Evolutionary conservation across 1,140 invertebrate species (phyloP), one percentile per base, ranked within the genome.

Genomic region (Odontomachus brunneus): DNA sequence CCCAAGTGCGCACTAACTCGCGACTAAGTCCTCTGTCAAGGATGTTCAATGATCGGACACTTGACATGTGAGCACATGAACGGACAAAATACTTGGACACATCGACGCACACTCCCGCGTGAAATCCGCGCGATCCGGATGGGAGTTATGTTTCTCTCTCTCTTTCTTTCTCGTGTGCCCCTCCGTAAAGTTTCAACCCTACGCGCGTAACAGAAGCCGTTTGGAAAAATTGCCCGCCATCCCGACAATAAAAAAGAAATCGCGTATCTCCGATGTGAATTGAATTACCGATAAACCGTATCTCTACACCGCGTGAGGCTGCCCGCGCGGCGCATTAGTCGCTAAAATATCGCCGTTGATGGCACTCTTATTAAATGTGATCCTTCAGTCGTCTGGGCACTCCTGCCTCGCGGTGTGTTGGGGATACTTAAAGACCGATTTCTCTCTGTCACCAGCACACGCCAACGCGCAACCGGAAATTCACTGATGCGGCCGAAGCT

Each of bases 381-480:
- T 55, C 9, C 7, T 44, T 44, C 33, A n/a, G 4, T 15, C 22
- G 22, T 12, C 17, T 24, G 26, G 49, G 15, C 11, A 33, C 53
- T 48, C 29, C 19, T 51, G 14, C 62, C 29, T 29, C n/a, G 33
- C 15, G 19, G 14, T 1, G 14, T 19, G 26, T 53, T 22, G 33
- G 33, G 15, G 14, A 59, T 33, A 55, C 51, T 78, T 19, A 48
- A 26, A 33, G 49, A 26, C 83, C 62, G 69, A 75, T 86, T 66
- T 75, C 53, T 71, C 12, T 44, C 44, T 51, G 63, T 73, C 53
- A 62, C 14, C 15, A 72, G 12, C 53, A 73, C 55, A 48, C 48
- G 3, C 29, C 11, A 49, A 38, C 55, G 17, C 44, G 2, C 29
- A 33, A 5, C 65, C 22, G 51, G 49, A 63, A 75, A 62, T 57